Conservation (phyloP, 1,140 invertebrate species). For the Lordiphosa clarofinis region DNA sequence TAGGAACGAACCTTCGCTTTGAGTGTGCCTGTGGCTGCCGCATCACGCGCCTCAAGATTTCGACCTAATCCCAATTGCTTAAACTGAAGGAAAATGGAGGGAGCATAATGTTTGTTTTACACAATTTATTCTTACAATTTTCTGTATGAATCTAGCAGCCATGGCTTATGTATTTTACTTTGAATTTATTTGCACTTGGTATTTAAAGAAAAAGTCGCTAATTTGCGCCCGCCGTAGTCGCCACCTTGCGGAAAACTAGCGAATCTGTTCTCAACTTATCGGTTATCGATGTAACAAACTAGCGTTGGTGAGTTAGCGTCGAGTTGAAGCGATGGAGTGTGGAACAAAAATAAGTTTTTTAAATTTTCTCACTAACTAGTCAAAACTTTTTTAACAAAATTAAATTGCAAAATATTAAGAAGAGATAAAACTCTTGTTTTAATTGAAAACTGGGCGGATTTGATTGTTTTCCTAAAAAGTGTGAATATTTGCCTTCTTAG, state of each 20-base stretch:
- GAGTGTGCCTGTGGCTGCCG: slow-evolving; percentile 35
- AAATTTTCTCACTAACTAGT: too few species aligned
- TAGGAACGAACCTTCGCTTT: slow-evolving; percentile 56
- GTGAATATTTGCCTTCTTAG: too few species aligned
- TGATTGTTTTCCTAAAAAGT: too few species aligned
- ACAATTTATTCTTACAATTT: slow-evolving; percentile 69
- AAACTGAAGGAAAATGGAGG: slow-evolving; percentile 53
- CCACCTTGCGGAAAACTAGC: slow-evolving; percentile 69
- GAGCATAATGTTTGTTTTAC: slow-evolving; percentile 22
- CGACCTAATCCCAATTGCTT: slow-evolving; percentile 73
- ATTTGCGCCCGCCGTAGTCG: slow-evolving; percentile 64
- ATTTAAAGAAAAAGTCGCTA: slow-evolving; percentile 55
- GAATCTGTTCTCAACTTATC: slow-evolving; percentile 35
- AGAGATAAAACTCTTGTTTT: too few species aligned
- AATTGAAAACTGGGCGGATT: too few species aligned
- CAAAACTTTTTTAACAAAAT: too few species aligned
- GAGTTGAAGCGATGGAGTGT: neutral
- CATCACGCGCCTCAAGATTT: slow-evolving; percentile 52
- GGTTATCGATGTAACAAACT: slow-evolving; percentile 14
- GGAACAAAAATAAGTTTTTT: too few species aligned
- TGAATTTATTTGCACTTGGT: slow-evolving; percentile 51
- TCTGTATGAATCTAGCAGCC: slow-evolving; percentile 79
- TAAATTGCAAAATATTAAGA: too few species aligned
- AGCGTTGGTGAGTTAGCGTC: neutral
- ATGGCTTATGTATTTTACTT: slow-evolving; percentile 44